phyloP scores from a whole-genome alignment of 2,797 vertebrate genomes.

The Bothrops alternatus region DNA sequence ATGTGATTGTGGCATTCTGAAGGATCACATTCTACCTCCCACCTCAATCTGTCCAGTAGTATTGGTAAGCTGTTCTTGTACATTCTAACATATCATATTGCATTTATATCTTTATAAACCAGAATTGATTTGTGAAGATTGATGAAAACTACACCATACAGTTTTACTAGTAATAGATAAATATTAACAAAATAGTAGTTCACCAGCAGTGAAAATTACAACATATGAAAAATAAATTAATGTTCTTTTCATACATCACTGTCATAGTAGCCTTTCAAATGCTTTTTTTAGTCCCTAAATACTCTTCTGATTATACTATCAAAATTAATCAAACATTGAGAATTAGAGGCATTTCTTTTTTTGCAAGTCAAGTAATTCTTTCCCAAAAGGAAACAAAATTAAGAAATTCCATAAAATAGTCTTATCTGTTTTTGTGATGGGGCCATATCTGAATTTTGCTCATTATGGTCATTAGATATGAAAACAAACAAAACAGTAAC shows the following conservation, averaged over 20 bases:
- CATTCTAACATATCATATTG: conserved; percentile 20
- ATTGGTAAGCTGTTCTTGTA: conserved; percentile 78
- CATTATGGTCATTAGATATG: not conserved
- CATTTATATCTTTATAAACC: not conserved
- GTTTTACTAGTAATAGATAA: conserved; percentile 8
- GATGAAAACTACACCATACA: not conserved
- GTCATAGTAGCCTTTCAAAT: not conserved
- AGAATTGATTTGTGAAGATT: not conserved
- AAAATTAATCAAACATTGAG: not conserved
- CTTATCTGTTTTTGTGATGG: not conserved
- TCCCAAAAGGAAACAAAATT: not conserved
- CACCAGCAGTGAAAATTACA: not conserved
- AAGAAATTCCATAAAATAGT: not conserved
- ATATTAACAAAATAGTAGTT: not conserved
- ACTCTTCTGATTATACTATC: not conserved
- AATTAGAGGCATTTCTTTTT: not conserved
- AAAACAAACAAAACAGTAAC: not conserved
- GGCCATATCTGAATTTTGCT: not conserved
- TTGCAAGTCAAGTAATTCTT: not conserved
- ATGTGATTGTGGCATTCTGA: conserved; percentile 90
- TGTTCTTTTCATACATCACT: conserved; percentile 4
- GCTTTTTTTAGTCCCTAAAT: not conserved
- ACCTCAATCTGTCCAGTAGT: conserved; percentile 89
- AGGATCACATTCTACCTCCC: conserved; percentile 90
- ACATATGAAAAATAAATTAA: not conserved